A percentile compares a stretch with the other conserved stretches of the same genome.
These are phyloP conservation scores for Myathropa florea DNA, from an alignment of 2,888 invertebrate species.

Conservation along the genomic window DNA sequence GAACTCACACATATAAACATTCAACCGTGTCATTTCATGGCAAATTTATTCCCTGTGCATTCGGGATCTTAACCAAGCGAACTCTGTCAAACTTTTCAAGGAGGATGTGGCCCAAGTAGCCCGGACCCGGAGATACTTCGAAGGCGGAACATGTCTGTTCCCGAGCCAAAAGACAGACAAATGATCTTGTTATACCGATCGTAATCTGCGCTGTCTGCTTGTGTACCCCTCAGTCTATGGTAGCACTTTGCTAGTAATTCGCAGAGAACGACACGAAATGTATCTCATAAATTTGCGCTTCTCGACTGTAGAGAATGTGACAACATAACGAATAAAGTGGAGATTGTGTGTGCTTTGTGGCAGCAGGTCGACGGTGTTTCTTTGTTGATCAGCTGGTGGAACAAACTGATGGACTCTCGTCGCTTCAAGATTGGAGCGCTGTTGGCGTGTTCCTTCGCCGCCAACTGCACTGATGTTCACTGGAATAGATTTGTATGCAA, in stretches of 20 bases:
- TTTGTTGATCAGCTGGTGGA: constrained; percentile 40
- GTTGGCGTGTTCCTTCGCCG: constrained; percentile 57
- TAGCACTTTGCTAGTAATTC: constrained; percentile 66
- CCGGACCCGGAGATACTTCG: constrained; percentile 29
- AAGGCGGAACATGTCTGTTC: constrained; percentile 66
- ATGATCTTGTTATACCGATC: constrained; percentile 69
- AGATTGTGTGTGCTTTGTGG: constrained; percentile 31
- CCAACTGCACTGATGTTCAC: constrained; percentile 42
- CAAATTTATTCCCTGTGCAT: constrained; percentile 58
- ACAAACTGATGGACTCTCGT: constrained; percentile 53
- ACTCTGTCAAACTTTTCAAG: constrained; percentile 16
- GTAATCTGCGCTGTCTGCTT: constrained; percentile 52
- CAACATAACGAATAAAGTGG: constrained; percentile 61
- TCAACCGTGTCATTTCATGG: constrained; percentile 48
- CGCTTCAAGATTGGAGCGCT: constrained; percentile 13
- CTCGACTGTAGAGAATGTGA: constrained; percentile 59
- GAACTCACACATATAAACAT: constrained; percentile 21
- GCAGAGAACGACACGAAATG: constrained; percentile 62
- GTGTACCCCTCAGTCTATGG: constrained; percentile 55
- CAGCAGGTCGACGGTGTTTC: constrained; percentile 31
- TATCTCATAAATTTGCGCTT: constrained; percentile 65
- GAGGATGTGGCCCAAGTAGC: constrained; percentile 35
- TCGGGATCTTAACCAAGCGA: constrained; percentile 43
- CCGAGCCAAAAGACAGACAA: constrained; percentile 64
- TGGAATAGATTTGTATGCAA: constrained; percentile 69